phyloP scores from a whole-genome alignment of 92 coral and sea anemone genomes.

The Pocillopora grandis region DNA sequence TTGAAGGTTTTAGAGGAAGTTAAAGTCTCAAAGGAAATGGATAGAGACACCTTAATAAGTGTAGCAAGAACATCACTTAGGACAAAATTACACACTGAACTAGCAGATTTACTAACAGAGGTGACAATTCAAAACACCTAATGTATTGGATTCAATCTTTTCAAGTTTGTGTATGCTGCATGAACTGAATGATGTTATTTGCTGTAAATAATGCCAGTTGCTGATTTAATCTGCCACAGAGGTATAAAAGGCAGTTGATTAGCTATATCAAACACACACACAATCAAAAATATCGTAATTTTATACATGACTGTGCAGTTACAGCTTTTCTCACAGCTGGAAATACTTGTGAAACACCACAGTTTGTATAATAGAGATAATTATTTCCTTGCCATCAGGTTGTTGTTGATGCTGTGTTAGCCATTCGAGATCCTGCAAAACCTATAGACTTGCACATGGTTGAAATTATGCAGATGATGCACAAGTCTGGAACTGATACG shows the following conservation, averaged over 20 bases:
- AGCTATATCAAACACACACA: too few species aligned
- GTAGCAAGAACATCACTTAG: conserved; percentile 94
- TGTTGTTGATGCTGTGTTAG: conserved; percentile 93
- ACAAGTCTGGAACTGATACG: conserved; percentile 92
- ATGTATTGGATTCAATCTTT: neutral
- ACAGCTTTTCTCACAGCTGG: too few species aligned
- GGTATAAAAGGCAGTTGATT: too few species aligned
- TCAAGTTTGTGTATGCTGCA: too few species aligned
- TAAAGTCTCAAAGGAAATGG: conserved; percentile 87
- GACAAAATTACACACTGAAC: conserved; percentile 85
- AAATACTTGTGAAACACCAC: neutral
- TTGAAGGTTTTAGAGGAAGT: conserved; percentile 83
- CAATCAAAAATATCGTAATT: too few species aligned
- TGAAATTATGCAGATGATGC: conserved; percentile 99
- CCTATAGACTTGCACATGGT: conserved; percentile 99
- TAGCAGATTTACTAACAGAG: conserved; percentile 97
- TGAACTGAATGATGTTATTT: too few species aligned
- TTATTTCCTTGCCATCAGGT: conserved; percentile 48
- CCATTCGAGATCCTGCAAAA: conserved; percentile 73
- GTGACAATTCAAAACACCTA: conserved; percentile 27
- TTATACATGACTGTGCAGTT: too few species aligned
- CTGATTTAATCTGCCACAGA: too few species aligned
- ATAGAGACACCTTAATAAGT: conserved; percentile 83
- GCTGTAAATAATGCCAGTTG: too few species aligned
- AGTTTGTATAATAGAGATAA: neutral